A percentile compares a stretch with the other conserved stretches of the same genome.
These are phyloP conservation scores for Bellardia bayeri DNA, from an alignment of 2,888 invertebrate genomes.

Conservation along the genomic window DNA sequence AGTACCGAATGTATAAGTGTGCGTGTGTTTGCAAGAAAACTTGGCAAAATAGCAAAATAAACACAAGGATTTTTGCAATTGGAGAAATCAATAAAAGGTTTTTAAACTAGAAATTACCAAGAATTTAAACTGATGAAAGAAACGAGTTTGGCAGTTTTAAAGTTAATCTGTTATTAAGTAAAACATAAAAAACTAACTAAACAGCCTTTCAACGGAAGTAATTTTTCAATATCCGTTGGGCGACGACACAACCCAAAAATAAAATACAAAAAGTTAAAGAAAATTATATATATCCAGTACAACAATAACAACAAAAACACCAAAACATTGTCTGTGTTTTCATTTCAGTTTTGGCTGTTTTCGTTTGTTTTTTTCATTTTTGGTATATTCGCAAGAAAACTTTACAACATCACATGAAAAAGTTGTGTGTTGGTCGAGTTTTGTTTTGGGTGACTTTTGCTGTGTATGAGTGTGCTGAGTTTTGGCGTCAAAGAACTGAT, in stretches of 20 bases:
- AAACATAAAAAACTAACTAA: neutral
- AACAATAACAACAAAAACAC: slow-evolving; percentile 42
- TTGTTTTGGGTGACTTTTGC: slow-evolving; percentile 64
- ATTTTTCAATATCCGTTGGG: slow-evolving; percentile 74
- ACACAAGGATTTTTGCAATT: slow-evolving; percentile 67
- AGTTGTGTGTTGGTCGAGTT: neutral
- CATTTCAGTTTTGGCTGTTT: slow-evolving; percentile 6
- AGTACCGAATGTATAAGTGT: neutral
- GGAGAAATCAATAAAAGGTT: slow-evolving; percentile 70
- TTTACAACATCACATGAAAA: slow-evolving; percentile 13
- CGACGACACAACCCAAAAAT: slow-evolving; percentile 56
- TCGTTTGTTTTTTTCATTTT: slow-evolving; percentile 15
- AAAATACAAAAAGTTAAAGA: slow-evolving; percentile 34
- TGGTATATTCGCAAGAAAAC: slow-evolving; percentile 26
- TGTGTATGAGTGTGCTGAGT: slow-evolving; percentile 22
- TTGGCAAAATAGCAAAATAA: slow-evolving; percentile 68
- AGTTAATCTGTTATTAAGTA: neutral
- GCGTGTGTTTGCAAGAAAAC: slow-evolving; percentile 51
- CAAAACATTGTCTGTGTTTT: slow-evolving; percentile 59
- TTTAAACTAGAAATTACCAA: neutral
- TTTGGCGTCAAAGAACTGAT: slow-evolving; percentile 64
- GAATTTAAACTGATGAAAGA: neutral
- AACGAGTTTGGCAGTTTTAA: neutral
- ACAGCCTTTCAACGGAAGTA: slow-evolving; percentile 66
- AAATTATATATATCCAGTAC: slow-evolving; percentile 34